Base-by-base conservation (phyloP, 2,888 invertebrate genomes). In the Ectemnius lituratus region DNA sequence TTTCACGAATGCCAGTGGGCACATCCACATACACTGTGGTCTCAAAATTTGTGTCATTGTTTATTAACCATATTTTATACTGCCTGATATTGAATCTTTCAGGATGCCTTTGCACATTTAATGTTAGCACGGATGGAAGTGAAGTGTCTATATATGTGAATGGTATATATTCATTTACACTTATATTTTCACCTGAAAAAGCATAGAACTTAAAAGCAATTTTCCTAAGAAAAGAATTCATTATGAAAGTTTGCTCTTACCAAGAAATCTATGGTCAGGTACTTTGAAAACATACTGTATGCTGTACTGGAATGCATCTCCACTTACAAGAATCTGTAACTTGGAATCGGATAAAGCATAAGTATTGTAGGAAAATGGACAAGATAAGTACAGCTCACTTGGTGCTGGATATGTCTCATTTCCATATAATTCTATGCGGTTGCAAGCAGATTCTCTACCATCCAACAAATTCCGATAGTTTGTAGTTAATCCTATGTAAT, bases 111-210 rank as follows among this genome's bases (percentile, higher is more conserved):
- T 91, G 90, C 72, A 91, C 80, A 61, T 88, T 84, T 56, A 91
- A 73, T 0, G 79, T 76, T 5, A 89, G 72, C 5, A 70, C 70
- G 0, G 87, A 84, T 2, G 80, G 73, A 60, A 88, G 82, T 1
- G 91, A 88, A 14, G 88, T 84, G 66, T 91, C 91, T 13, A 88
- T 73, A 65, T 91, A 91, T 27, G 87, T 78, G 79, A 91, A 91
- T 45, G 90, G 89, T 61, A 76, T 80, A 61, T 82, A 89, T 2
- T 81, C 67, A 58, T 71, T 73, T 4, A 89, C 62, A 62, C 83
- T 80, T 23, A 62, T 67, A 6, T 71, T 73, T n/a, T 78, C 71
- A 3, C 60, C 83, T 83, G 65, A 13, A 46, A 63, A 20, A 14
- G 2, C 13, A 61, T 23, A 23, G 11, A 37, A 37, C 8, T 37